Evolutionary conservation across 2,113 vertebrate species (phyloP).

Genomic region (Cryptomyrus ogoouensis): DNA sequence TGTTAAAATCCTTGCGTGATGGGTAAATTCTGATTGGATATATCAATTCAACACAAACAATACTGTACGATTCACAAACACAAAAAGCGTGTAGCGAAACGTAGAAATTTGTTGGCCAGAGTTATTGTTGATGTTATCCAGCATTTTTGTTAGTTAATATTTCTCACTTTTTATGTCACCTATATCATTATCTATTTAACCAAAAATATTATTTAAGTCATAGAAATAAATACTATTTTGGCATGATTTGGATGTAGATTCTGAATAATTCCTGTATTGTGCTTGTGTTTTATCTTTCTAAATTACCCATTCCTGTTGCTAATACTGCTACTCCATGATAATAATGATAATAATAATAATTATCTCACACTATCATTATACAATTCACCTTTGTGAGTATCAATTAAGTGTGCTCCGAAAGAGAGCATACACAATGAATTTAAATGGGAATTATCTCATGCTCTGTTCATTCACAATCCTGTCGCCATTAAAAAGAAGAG

Average conservation of each 20-base stretch:
- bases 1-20: background rate
- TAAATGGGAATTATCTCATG: conserved; percentile 61
- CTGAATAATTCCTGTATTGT: background rate
- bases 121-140: background rate
- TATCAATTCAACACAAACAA: background rate
- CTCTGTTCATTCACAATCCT: conserved; percentile 56
- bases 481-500: conserved; percentile 52
- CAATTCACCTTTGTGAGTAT: conserved; percentile 21
- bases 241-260: background rate
- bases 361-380: conserved; percentile 9
- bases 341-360: conserved; percentile 11
- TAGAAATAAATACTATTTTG: background rate
- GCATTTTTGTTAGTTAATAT: background rate
- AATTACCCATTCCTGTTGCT: background rate
- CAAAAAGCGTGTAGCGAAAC: background rate
- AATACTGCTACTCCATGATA: background rate
- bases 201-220: background rate
- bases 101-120: background rate
- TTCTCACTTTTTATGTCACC: background rate
- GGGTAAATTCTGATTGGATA: background rate
- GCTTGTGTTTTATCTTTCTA: background rate
- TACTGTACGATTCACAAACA: background rate
- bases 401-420: conserved; percentile 40
- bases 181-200: background rate
- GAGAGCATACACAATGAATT: conserved; percentile 59